Evolutionary conservation across 2,888 invertebrate species (phyloP).

Genomic region (Dichetophora obliterata): DNA sequence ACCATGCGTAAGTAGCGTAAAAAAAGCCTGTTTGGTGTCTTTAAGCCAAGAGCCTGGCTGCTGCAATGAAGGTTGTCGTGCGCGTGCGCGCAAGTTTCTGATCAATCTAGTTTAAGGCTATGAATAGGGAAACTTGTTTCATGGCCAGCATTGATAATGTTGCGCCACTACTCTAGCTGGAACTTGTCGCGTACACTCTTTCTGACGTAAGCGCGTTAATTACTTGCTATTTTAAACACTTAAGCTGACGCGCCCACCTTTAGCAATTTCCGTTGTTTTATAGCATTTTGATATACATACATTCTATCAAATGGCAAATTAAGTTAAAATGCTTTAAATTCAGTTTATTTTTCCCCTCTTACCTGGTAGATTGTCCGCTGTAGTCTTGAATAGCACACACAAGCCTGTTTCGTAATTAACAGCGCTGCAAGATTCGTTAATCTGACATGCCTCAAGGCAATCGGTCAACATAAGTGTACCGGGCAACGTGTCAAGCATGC

Average conservation of each 20-base stretch:
- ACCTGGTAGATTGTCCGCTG: conserved; percentile 92
- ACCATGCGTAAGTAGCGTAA: not conserved
- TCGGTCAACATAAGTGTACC: conserved; percentile 94
- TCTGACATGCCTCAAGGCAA: conserved; percentile 92
- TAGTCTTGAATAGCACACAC: conserved; percentile 91
- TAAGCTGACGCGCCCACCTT: no score
- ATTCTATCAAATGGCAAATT: not conserved
- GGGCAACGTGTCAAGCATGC: conserved; percentile 90
- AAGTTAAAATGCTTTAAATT: not conserved
- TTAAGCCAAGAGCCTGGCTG: not conserved
- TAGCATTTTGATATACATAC: no score
- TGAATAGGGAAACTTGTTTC: conserved; percentile 7
- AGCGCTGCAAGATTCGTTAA: conserved; percentile 90
- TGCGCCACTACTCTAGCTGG: not conserved
- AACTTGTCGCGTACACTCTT: not conserved
- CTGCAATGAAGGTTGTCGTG: not conserved
- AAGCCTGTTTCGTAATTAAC: conserved; percentile 97
- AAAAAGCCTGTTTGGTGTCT: not conserved
- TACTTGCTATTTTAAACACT: no score
- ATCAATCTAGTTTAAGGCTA: conserved; percentile 25
- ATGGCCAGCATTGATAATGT: not conserved
- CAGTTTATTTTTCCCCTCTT: conserved; percentile 60
- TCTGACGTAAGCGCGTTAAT: no score
- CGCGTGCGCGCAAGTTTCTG: not conserved
- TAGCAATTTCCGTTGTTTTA: no score